Base-by-base conservation (phyloP, 2,113 vertebrate genomes). In the Triplophysa tibetana region DNA sequence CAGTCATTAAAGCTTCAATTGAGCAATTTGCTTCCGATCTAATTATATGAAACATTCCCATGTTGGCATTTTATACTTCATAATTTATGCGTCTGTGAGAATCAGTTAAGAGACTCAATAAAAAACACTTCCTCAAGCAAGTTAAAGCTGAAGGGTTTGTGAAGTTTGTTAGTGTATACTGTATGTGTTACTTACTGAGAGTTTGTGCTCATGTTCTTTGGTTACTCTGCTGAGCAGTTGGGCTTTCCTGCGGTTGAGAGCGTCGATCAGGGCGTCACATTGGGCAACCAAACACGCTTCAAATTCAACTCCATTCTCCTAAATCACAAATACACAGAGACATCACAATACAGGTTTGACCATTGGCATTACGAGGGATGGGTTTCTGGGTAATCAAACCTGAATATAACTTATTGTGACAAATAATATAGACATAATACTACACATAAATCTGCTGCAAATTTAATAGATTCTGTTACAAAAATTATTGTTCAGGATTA, bases 221-320 rank as follows among this genome's bases (percentile, higher is more conserved):
- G 96, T 99, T 60, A 99, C 96, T 0, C 96, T 92, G 16, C 95
- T 87, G 65, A 99, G 92, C 85, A 99, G 93, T 90, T 98, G 98
- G 26, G 95, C 96, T 89, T 98, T 99, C 82, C 97, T 94, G 33
- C 98, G 91, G 90, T 98, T 99, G 79, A 99, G 93, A 58, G 98
- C 97, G 0, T 99, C 98, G 0, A 99, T 98, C 82, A 99, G 95
- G 29, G 97, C 98, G 0, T 99, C 98, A n/a, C 98, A 99, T 86
- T 99, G 98, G 8, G 97, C 97, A 72, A 99, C 98, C 87, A 99
- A 87, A 84, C 97, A 99, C 17, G 98, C 98, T 82, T 99, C 98
- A 0, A 99, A 99, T 92, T 99, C 97, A 91, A 99, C 98, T 0
- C 96, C 96, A 88, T 98, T 99, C 91, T 99, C 97, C 97, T 99